Evolutionary conservation across 2,797 vertebrate species (phyloP), one percentile per base, ranked within the genome.

Genomic region (Chiloscyllium punctatum): DNA sequence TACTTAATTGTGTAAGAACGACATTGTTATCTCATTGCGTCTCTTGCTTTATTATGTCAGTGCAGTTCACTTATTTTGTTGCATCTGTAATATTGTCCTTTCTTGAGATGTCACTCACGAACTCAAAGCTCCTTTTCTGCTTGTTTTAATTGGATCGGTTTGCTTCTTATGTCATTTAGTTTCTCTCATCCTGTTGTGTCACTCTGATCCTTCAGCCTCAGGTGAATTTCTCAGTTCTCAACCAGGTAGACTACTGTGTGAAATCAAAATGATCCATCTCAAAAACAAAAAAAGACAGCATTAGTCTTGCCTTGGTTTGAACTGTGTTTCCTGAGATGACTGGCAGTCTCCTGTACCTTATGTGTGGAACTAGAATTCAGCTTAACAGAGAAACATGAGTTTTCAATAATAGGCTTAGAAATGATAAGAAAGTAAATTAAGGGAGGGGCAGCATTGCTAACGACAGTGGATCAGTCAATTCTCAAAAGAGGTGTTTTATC

Each of bases 401-500:
- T 91, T 95, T 74, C 51, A 13, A 53, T 53, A n/a, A 27, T 48
- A n/a, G 68, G 71, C 77, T 95, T 74, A n/a, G 71, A 77, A 53
- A 33, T 51, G 48, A 53, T 53, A 51, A 95, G 71, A 74, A 95
- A 95, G 48, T 53, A 77, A 71, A 95, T 95, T 95, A 95, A 74
- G 71, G 94, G 71, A 95, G 23, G 42, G 94, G 94, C 71, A 72
- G 27, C 4, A 94, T 77, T 68, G 48, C 42, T 95, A 95, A 33
- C 3, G 77, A 72, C 27, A 57, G 71, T 53, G 42, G 42, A 57
- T 95, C 94, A 51, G 71, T 53, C 94, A 57, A 68, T 51, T 51
- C 53, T 95, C 71, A 77, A 57, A 95, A 53, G 23, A 18, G 37
- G 53, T 95, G 94, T 74, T 53, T 94, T 74, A 72, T 95, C 71